Conservation (phyloP, 2,113 vertebrate species). For the Haemorhous mexicanus region DNA sequence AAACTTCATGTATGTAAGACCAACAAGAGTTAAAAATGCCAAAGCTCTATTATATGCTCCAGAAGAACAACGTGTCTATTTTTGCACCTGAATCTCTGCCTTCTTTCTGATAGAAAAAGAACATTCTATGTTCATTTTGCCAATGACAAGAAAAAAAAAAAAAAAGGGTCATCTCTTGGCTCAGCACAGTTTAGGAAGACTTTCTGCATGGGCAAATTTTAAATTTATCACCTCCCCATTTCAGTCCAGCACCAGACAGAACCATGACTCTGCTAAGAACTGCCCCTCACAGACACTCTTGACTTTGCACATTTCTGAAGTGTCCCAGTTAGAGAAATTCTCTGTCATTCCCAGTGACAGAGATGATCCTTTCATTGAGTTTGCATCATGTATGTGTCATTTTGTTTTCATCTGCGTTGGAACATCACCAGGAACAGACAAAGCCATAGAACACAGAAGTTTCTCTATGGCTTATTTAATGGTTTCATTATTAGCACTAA, state of each 20-base stretch:
- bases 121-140: background rate
- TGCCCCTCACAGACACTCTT: background rate
- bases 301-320: background rate
- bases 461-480: conserved; percentile 12
- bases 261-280: background rate
- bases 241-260: background rate
- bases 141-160: background rate
- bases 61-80: background rate
- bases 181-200: background rate
- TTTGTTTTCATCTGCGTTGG: conserved; percentile 22
- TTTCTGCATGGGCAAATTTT: fast-evolving
- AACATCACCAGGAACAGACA: conserved; percentile 10
- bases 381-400: background rate
- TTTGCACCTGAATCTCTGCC: fast-evolving
- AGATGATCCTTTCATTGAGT: background rate
- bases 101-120: background rate
- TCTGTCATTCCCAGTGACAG: background rate
- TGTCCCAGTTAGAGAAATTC: background rate
- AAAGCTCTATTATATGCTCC: background rate
- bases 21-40: background rate
- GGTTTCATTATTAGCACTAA: background rate
- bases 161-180: background rate
- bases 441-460: background rate
- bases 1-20: background rate
- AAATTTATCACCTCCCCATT: background rate